A percentile compares a stretch with the other conserved stretches of the same genome.
These are phyloP conservation scores for Chrysolina americana DNA, from an alignment of 2,888 invertebrate genomes.

Conservation along the genomic window DNA sequence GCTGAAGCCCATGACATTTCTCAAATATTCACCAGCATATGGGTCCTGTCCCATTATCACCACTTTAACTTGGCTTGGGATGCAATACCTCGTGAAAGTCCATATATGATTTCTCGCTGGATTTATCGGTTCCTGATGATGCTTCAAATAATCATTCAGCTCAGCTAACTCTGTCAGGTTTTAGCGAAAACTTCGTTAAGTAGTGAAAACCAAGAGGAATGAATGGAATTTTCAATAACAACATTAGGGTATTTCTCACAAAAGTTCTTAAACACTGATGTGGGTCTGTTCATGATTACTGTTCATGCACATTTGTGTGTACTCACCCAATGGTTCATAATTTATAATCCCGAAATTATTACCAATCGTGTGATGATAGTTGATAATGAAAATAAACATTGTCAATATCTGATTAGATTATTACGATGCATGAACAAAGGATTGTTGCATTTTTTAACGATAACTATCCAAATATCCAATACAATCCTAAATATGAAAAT, in stretches of 20 bases:
- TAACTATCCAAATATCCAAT: too few species aligned
- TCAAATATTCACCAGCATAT: background rate
- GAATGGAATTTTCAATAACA: background rate
- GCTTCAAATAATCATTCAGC: background rate
- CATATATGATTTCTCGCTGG: background rate
- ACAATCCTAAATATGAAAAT: too few species aligned
- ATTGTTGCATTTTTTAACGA: too few species aligned
- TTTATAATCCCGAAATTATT: too few species aligned
- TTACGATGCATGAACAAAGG: too few species aligned
- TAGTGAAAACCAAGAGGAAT: constrained; percentile 10
- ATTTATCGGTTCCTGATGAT: background rate
- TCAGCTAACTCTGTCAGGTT: background rate
- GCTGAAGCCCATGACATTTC: constrained; percentile 5
- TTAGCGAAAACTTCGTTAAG: background rate
- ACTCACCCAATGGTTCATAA: too few species aligned
- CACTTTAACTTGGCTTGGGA: constrained; percentile 16
- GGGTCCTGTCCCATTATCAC: constrained; percentile 29
- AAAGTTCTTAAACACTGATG: background rate
- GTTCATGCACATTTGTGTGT: too few species aligned
- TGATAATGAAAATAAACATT: too few species aligned
- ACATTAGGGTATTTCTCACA: constrained; percentile 14
- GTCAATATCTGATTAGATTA: too few species aligned
- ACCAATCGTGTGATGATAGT: too few species aligned
- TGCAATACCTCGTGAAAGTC: constrained; percentile 23
- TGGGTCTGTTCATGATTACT: background rate